Percentiles rank a stretch among this genome's conserved stretches.
Conservation (phyloP, 1,140 invertebrate species). For the Conus ventricosus region DNA sequence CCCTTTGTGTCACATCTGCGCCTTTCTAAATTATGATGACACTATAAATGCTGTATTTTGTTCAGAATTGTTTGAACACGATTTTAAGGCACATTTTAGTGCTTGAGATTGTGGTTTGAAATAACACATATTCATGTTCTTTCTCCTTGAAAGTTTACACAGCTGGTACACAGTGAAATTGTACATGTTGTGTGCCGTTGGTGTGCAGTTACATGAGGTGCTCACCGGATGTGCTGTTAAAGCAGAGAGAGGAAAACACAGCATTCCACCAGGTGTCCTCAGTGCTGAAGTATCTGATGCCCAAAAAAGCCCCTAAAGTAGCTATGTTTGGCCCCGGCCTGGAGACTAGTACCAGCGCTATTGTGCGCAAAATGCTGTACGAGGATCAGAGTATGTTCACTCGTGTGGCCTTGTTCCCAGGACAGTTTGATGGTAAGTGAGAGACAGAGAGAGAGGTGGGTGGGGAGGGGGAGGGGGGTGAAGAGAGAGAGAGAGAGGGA, state of each 20-base stretch:
- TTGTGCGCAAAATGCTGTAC: slow-evolving; percentile 66
- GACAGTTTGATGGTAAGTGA: slow-evolving; percentile 65
- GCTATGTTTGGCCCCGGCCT: slow-evolving; percentile 72
- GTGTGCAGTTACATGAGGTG: slow-evolving; percentile 66
- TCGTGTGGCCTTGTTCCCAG: slow-evolving; percentile 63
- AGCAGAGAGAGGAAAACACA: slow-evolving; percentile 56
- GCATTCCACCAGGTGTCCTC: slow-evolving; percentile 62
- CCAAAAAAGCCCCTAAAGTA: slow-evolving; percentile 64
- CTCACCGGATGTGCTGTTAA: slow-evolving; percentile 60
- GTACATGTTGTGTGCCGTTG: background rate
- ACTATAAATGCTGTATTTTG: too few species aligned
- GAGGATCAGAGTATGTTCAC: slow-evolving; percentile 56
- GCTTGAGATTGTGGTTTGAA: too few species aligned
- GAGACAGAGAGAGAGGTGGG: too few species aligned
- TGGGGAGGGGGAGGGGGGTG: too few species aligned
- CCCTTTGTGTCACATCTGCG: too few species aligned
- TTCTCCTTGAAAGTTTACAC: too few species aligned
- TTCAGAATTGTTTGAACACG: too few species aligned
- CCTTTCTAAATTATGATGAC: too few species aligned
- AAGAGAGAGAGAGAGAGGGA: background rate
- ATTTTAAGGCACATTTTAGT: too few species aligned
- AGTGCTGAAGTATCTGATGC: slow-evolving; percentile 66
- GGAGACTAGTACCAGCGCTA: slow-evolving; percentile 62
- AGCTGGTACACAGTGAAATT: too few species aligned
- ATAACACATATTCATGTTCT: background rate